Percentiles rank a stretch among this genome's conserved stretches.
phyloP scores from a whole-genome alignment of 2,113 vertebrate genomes.

The Sander lucioperca region DNA sequence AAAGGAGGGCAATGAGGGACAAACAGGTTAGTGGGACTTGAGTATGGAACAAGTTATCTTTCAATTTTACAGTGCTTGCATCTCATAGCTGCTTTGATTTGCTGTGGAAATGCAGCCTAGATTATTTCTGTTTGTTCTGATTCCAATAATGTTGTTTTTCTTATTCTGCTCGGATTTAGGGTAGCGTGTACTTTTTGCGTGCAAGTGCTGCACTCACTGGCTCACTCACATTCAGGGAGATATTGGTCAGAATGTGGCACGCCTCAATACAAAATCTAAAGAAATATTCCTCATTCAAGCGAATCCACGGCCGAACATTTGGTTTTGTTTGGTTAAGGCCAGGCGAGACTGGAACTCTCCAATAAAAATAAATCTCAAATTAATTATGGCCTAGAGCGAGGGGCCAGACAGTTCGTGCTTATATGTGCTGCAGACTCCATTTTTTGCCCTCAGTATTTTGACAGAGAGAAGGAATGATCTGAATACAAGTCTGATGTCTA shows the following conservation, averaged over 20 bases:
- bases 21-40: background rate
- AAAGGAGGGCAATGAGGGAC: constrained; percentile 9
- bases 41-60: constrained; percentile 1
- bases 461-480: constrained; percentile 68
- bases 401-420: constrained; percentile 93
- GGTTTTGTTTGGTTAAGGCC: constrained; percentile 99
- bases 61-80: constrained; percentile 11
- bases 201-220: constrained; percentile 33
- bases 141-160: constrained; percentile 10
- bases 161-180: constrained; percentile 18
- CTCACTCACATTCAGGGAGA: constrained; percentile 43
- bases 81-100: constrained; percentile 3
- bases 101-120: constrained; percentile 16
- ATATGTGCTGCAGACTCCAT: constrained; percentile 89
- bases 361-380: constrained; percentile 99
- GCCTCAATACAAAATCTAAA: constrained; percentile 89
- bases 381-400: constrained; percentile 98
- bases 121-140: constrained; percentile 33
- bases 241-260: constrained; percentile 90
- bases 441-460: constrained; percentile 84
- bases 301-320: constrained; percentile 91
- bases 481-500: constrained; percentile 68
- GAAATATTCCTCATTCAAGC: constrained; percentile 93
- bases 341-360: constrained; percentile 96
- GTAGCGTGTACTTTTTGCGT: constrained; percentile 48